Evolutionary conservation across 2,113 vertebrate genomes (phyloP), one percentile per base, ranked within the genome.

Genomic region (Trichomycterus rosablanca): DNA sequence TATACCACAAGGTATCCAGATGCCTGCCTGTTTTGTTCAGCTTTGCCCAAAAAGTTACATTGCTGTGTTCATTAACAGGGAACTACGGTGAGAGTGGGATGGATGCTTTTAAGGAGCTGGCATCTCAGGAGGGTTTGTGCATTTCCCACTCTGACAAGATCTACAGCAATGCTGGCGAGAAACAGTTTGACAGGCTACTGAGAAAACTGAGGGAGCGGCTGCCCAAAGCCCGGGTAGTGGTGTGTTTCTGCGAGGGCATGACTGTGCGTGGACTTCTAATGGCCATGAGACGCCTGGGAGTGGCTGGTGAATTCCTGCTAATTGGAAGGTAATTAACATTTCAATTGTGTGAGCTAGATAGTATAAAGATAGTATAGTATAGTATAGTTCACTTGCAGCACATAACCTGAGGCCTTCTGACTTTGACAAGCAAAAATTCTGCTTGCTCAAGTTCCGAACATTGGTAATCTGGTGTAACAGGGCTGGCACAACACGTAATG

Each of bases 191-290:
- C 67, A 83, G 94, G n/a, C 88, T 98, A 46, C 87, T 98, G 51
- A 86, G 91, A 74, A 98, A 98, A 67, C 89, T 98, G 60, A 82
- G 94, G 0, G 93, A 96, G 65, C 84, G 94, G 16, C 73, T 98
- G 55, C 96, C 96, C 20, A 97, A 98, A 77, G 96, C 96, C 3
- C 77, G 93, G 23, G 95, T 98, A 61, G 95, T 98, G 30, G 92
- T 99, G 58, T 99, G 95, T 78, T 98, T 98, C 89, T 99, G 95
- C 0, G 95, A 97, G 73, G 94, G 95, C 43, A 97, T 99, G 96
- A 99, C 95, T 0, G 95, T 99, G 7, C 87, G 94, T 2, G 93
- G 96, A 0, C 91, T 99, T 24, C 94, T 99, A 65, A 93, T 93
- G 0, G 95, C 94, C 73, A 98, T 98, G 94, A 86, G 90, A 10